Evolutionary conservation across 2,797 vertebrate species (phyloP).

Genomic region (Phalloptychus januarius): DNA sequence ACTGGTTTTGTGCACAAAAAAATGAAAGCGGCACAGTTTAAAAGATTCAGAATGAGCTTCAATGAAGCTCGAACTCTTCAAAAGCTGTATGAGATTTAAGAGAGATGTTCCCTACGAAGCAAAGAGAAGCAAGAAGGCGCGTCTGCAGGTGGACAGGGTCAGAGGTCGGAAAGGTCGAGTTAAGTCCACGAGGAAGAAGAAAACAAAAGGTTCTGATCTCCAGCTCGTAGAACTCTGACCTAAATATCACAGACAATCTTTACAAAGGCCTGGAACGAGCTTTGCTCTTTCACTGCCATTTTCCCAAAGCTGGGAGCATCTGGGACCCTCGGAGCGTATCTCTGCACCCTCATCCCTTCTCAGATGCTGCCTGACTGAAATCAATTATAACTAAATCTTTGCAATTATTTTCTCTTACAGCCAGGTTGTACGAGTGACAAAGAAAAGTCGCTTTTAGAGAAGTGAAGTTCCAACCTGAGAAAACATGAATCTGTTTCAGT

Average conservation of each 20-base stretch:
- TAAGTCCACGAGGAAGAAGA: background rate
- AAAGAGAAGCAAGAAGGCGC: background rate
- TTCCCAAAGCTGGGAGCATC: background rate
- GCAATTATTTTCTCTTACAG: background rate
- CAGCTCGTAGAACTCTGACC: background rate
- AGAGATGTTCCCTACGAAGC: background rate
- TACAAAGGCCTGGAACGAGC: background rate
- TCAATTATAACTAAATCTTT: background rate
- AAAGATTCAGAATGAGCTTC: background rate
- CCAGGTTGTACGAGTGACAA: background rate
- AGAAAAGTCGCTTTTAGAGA: background rate
- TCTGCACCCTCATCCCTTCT: background rate
- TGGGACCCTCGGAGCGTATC: background rate
- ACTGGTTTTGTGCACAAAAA: background rate
- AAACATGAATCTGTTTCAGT: background rate
- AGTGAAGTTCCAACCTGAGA: background rate
- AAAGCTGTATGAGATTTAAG: background rate
- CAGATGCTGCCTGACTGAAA: background rate
- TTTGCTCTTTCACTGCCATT: background rate
- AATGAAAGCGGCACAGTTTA: background rate
- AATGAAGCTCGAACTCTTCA: background rate
- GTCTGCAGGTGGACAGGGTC: background rate
- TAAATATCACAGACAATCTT: constrained; percentile 3
- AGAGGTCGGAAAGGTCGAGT: background rate
- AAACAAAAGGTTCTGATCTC: background rate